Evolutionary conservation across 2,113 vertebrate genomes (phyloP).

Genomic region (Hystrix cristata): DNA sequence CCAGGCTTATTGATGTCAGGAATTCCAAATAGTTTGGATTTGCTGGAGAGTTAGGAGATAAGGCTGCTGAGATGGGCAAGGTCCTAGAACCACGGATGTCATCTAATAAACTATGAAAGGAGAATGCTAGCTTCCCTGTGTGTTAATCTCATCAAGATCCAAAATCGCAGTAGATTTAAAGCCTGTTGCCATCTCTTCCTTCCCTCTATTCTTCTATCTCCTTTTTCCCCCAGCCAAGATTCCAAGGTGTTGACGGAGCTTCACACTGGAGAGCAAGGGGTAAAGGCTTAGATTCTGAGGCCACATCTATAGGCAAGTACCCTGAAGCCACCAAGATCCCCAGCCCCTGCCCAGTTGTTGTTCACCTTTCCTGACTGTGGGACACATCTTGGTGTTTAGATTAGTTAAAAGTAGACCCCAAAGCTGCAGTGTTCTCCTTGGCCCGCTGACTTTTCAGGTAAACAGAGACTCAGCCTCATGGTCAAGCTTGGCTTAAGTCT

Average conservation of each 20-base stretch:
- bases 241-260: background rate
- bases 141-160: background rate
- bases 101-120: background rate
- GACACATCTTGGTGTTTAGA: background rate
- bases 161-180: slow-evolving; percentile 2
- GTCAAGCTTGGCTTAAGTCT: background rate
- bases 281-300: background rate
- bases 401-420: background rate
- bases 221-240: background rate
- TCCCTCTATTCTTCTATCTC: background rate
- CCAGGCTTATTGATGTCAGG: background rate
- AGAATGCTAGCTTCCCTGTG: background rate
- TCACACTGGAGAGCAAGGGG: background rate
- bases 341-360: background rate
- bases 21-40: background rate
- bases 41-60: background rate
- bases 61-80: background rate
- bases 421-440: background rate
- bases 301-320: background rate
- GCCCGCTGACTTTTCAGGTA: background rate
- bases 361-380: background rate
- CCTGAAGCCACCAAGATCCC: background rate
- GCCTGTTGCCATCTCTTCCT: background rate
- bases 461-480: background rate
- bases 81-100: background rate